phyloP scores from a whole-genome alignment of 64 coral and sea anemone species.

The Montipora sp. region DNA sequence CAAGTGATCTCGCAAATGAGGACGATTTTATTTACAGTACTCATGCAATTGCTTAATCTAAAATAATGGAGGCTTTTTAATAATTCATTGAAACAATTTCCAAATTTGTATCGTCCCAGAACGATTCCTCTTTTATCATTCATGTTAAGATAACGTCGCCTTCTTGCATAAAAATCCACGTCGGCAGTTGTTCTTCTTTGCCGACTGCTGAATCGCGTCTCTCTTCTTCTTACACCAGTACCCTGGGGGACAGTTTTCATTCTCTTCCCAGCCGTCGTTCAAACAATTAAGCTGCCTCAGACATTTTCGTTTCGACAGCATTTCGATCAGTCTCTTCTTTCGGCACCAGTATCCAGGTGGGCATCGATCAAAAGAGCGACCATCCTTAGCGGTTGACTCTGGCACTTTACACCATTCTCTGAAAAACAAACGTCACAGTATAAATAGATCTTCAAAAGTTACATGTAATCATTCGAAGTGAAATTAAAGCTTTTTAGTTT shows the following conservation, averaged over 20 bases:
- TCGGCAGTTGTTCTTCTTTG: slow-evolving; percentile 25
- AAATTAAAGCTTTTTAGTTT: too few relatives aligned
- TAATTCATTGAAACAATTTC: neutral
- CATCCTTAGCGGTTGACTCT: neutral
- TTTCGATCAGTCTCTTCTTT: slow-evolving; percentile 50
- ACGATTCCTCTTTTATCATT: neutral
- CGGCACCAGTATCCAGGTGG: slow-evolving; percentile 68
- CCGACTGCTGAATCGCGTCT: slow-evolving; percentile 3
- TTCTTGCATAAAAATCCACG: slow-evolving; percentile 73
- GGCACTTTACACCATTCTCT: slow-evolving; percentile 20
- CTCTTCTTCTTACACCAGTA: slow-evolving; percentile 78
- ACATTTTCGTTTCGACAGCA: slow-evolving; percentile 3
- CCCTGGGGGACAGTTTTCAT: slow-evolving; percentile 46
- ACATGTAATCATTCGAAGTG: neutral
- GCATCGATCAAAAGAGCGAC: slow-evolving; percentile 1
- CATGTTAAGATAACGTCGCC: neutral
- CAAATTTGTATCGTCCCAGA: neutral
- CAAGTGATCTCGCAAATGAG: neutral
- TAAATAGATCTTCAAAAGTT: neutral
- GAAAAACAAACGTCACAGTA: neutral
- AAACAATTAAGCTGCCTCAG: neutral
- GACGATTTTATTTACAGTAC: slow-evolving; percentile 40
- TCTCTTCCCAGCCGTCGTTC: neutral
- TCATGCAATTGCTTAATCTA: slow-evolving; percentile 2
- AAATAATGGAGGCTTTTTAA: neutral